Conservation (phyloP, 37 sponge, comb jelly and placozoan species). For the Petrosia ficiformis region DNA sequence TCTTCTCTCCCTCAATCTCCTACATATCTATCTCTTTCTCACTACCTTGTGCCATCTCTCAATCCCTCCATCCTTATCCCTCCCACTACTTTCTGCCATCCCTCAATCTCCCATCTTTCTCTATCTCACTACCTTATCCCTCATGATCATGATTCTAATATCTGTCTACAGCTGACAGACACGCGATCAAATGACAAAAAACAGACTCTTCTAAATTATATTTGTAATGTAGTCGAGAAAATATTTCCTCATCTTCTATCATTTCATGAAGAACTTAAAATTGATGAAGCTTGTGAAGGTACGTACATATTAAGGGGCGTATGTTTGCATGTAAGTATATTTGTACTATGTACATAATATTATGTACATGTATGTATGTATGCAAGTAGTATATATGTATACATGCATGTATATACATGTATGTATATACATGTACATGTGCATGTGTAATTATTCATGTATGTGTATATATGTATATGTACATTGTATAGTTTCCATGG, state of each 20-base stretch:
- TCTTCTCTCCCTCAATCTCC: no score
- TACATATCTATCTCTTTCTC: no score
- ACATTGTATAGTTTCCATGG: constrained; percentile 56
- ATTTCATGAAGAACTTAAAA: constrained; percentile 69
- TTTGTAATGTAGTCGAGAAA: constrained; percentile 65
- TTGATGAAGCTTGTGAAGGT: constrained; percentile 61
- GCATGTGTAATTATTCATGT: not conserved
- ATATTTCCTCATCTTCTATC: constrained; percentile 63
- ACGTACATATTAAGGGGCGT: not conserved
- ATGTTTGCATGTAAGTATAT: not conserved
- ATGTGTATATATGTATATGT: not conserved
- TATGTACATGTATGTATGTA: no score
- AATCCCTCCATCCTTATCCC: no score
- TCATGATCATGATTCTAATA: no score
- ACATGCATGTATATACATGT: no score
- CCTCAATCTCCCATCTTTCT: not conserved
- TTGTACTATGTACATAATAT: no score
- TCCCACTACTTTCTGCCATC: no score
- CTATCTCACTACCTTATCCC: not conserved
- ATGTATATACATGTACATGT: not conserved
- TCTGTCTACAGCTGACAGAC: constrained; percentile 40
- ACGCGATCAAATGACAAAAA: constrained; percentile 59
- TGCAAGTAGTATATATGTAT: no score
- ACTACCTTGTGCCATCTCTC: no score
- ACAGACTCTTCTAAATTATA: constrained; percentile 73